A percentile compares a stretch with the other conserved stretches of the same genome.
Evolutionary conservation across 2,888 invertebrate genomes (phyloP).

Genomic region (Pollenia griseotomentosa): DNA sequence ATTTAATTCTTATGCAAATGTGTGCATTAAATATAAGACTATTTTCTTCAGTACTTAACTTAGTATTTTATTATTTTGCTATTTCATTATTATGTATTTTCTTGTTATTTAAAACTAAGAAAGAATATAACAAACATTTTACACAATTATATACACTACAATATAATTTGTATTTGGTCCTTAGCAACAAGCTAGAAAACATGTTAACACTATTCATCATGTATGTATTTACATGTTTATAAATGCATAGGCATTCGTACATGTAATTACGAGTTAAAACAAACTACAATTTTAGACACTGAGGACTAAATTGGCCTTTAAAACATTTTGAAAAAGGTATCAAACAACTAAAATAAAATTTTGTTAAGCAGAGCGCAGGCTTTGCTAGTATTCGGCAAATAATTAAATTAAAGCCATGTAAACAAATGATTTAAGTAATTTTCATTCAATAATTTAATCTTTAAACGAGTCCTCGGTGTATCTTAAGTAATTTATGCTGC

Average conservation of each 20-base stretch:
- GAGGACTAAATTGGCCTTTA: too few relatives aligned
- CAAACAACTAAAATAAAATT: too few relatives aligned
- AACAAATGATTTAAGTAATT: too few relatives aligned
- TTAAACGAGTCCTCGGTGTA: neutral
- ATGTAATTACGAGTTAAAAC: neutral
- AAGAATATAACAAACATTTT: neutral
- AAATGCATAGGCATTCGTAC: neutral
- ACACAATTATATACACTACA: slow-evolving; percentile 16
- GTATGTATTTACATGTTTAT: neutral
- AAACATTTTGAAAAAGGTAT: too few relatives aligned
- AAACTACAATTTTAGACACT: neutral
- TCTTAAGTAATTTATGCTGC: slow-evolving; percentile 32
- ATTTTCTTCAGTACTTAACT: slow-evolving; percentile 5
- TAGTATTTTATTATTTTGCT: slow-evolving; percentile 18
- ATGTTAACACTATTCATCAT: slow-evolving; percentile 34
- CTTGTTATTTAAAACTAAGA: neutral
- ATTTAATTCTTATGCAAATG: neutral
- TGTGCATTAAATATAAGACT: neutral
- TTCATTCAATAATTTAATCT: too few relatives aligned
- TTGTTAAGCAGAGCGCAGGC: too few relatives aligned
- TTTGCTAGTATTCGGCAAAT: too few relatives aligned
- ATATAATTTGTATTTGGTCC: slow-evolving; percentile 20
- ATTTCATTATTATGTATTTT: slow-evolving; percentile 3
- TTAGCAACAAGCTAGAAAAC: slow-evolving; percentile 30
- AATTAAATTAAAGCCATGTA: too few relatives aligned